Evolutionary conservation across 2,797 vertebrate species (phyloP).

Genomic region (Nasua narica): DNA sequence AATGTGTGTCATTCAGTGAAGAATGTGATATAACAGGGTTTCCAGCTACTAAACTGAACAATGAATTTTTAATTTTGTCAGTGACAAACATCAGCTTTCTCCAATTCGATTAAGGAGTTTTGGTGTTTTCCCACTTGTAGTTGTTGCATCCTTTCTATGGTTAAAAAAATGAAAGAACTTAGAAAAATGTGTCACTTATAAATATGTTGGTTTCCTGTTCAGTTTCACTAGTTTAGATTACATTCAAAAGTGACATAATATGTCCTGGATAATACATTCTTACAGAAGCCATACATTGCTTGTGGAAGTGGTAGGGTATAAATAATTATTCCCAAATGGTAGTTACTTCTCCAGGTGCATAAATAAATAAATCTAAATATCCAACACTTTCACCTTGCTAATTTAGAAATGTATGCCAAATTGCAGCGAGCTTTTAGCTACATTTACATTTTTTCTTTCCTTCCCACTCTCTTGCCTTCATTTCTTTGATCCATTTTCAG

Average conservation of each 20-base stretch:
- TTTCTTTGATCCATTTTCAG: neutral
- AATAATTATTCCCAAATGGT: conserved; percentile 69
- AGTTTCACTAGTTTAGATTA: conserved; percentile 69
- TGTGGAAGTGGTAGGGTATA: conserved; percentile 56
- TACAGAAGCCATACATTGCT: conserved; percentile 57
- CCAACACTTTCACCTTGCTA: neutral
- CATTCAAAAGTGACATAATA: conserved; percentile 34
- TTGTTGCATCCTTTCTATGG: conserved; percentile 46
- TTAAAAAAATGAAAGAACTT: conserved; percentile 62
- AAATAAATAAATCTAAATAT: neutral
- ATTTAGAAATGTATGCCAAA: neutral
- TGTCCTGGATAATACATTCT: conserved; percentile 64
- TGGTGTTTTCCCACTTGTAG: conserved; percentile 7
- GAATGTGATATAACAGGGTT: neutral
- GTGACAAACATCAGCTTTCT: conserved; percentile 56
- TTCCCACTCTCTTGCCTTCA: neutral
- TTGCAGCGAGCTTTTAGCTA: neutral
- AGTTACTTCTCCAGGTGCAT: neutral
- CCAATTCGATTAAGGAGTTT: conserved; percentile 32
- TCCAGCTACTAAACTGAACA: conserved; percentile 54
- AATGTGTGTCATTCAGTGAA: conserved; percentile 27
- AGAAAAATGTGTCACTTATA: conserved; percentile 71
- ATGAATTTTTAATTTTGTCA: conserved; percentile 37
- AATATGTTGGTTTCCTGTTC: conserved; percentile 65
- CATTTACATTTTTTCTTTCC: neutral